Percentiles rank a stretch among this genome's conserved stretches.
phyloP scores from a whole-genome alignment of 2,888 invertebrate species.

The Plutella xylostella region DNA sequence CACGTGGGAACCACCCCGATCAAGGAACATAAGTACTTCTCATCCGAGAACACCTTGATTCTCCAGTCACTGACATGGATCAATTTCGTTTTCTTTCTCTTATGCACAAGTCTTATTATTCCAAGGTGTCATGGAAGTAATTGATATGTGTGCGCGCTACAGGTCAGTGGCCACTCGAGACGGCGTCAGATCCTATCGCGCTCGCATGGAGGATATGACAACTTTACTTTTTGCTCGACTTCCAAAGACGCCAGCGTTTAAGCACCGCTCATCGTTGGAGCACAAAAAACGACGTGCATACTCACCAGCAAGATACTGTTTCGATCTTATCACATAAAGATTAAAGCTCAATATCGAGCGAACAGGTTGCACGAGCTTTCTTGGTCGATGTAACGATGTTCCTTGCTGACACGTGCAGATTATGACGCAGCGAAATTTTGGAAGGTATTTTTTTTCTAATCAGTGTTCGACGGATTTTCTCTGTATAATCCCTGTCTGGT shows the following conservation, averaged over 20 bases:
- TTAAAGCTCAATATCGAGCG: too few species aligned
- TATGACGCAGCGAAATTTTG: too few species aligned
- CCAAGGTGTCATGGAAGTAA: slow-evolving; percentile 4
- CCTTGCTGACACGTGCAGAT: too few species aligned
- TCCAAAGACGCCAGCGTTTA: slow-evolving; percentile 31
- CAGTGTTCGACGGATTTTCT: too few species aligned
- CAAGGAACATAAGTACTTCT: too few species aligned
- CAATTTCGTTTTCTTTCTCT: too few species aligned
- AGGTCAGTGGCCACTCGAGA: slow-evolving; percentile 47
- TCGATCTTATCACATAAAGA: too few species aligned
- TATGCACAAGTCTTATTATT: not conserved
- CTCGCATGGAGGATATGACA: slow-evolving; percentile 40
- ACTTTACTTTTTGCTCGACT: slow-evolving; percentile 47
- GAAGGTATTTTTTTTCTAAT: too few species aligned
- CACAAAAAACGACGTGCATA: slow-evolving; percentile 3
- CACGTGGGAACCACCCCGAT: too few species aligned
- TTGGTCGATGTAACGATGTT: not conserved
- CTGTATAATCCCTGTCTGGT: too few species aligned
- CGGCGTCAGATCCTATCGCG: slow-evolving; percentile 41
- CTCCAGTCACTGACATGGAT: too few species aligned
- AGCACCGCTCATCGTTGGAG: not conserved
- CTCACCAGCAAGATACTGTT: not conserved
- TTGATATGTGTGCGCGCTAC: slow-evolving; percentile 22
- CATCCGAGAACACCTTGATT: too few species aligned
- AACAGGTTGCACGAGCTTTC: not conserved